Conservation (phyloP, 1,140 invertebrate genomes). For the Cylas formicarius region DNA sequence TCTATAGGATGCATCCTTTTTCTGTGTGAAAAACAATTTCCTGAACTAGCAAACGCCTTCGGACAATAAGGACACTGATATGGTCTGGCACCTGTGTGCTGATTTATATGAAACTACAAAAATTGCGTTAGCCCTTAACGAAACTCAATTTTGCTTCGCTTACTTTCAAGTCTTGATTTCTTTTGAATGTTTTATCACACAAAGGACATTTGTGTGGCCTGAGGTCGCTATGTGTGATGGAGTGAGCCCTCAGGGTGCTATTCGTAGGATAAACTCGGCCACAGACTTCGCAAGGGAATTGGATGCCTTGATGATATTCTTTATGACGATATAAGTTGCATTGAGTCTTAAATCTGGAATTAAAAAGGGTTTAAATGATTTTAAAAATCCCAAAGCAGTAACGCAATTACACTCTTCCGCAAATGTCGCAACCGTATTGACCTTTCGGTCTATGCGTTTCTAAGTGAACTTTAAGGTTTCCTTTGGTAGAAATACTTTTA, state of each 20-base stretch:
- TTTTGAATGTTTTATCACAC: constrained; percentile 68
- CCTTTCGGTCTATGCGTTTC: constrained; percentile 57
- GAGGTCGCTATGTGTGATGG: constrained; percentile 62
- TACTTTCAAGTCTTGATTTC: constrained; percentile 67
- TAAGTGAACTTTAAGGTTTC: constrained; percentile 58
- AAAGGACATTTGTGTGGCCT: constrained; percentile 62
- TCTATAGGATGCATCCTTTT: constrained; percentile 62
- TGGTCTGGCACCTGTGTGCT: constrained; percentile 72
- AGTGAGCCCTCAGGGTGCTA: constrained; percentile 62
- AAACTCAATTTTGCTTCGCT: constrained; percentile 6
- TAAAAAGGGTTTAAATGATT: constrained; percentile 4
- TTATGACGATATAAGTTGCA: constrained; percentile 59
- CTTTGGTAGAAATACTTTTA: constrained; percentile 54
- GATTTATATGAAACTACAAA: constrained; percentile 64
- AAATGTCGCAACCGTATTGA: constrained; percentile 58
- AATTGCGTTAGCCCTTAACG: constrained; percentile 5
- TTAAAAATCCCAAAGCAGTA: constrained; percentile 8
- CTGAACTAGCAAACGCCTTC: constrained; percentile 70
- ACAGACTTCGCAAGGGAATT: constrained; percentile 60
- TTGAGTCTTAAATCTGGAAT: constrained; percentile 60
- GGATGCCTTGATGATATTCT: constrained; percentile 56
- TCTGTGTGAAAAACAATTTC: constrained; percentile 67
- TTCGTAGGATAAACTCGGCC: constrained; percentile 62
- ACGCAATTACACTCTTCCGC: constrained; percentile 60
- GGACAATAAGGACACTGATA: constrained; percentile 77